phyloP scores from a whole-genome alignment of 2,888 invertebrate genomes.

The Rhorus exstirpatorius region DNA sequence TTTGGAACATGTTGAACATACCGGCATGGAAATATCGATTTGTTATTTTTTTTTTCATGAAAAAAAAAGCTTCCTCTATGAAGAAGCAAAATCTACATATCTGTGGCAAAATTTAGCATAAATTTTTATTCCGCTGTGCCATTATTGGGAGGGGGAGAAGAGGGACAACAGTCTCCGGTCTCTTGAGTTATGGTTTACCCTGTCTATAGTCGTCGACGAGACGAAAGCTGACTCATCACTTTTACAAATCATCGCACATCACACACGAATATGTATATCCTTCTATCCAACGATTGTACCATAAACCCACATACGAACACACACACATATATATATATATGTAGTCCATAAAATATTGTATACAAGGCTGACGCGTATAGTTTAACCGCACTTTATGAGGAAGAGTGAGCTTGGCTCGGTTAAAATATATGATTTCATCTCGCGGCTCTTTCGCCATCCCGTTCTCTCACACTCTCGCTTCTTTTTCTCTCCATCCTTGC shows the following conservation, averaged over 20 bases:
- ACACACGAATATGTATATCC: constrained; percentile 20
- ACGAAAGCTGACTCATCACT: constrained; percentile 67
- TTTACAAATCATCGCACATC: constrained; percentile 63
- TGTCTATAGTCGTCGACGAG: constrained; percentile 9
- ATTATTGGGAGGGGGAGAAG: too few species aligned
- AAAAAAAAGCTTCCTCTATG: too few species aligned
- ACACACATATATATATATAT: constrained; percentile 23
- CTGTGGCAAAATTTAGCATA: too few species aligned
- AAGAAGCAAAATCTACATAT: too few species aligned
- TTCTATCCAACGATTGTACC: background rate
- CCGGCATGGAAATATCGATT: too few species aligned
- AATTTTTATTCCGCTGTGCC: too few species aligned
- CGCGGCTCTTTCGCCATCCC: constrained; percentile 24
- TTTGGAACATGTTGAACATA: too few species aligned
- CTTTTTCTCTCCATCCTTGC: constrained; percentile 61
- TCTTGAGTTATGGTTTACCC: too few species aligned
- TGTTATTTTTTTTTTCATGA: too few species aligned
- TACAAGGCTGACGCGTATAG: constrained; percentile 63
- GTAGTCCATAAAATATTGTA: constrained; percentile 32
- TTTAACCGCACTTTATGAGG: constrained; percentile 81
- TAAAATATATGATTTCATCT: constrained; percentile 81
- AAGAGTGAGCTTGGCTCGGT: constrained; percentile 73
- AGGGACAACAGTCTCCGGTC: too few species aligned
- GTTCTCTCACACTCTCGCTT: constrained; percentile 59
- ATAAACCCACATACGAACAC: background rate